Conservation (phyloP, 2,797 vertebrate genomes). For the Squalus acanthias region DNA sequence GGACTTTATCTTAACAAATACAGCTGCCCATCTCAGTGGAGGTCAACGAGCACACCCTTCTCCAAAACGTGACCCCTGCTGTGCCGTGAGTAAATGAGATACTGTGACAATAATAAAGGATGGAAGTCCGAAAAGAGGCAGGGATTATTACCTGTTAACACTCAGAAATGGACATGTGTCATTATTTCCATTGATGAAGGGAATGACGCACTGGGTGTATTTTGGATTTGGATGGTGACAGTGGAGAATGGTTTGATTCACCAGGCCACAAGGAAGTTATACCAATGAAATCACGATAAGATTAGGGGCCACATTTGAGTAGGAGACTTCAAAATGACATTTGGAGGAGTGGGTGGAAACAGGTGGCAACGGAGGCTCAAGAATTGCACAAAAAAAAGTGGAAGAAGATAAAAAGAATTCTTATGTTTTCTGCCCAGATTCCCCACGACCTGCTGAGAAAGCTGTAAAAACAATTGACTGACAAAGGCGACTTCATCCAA, state of each 20-base stretch:
- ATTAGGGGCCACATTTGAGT: not conserved
- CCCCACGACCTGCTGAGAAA: not conserved
- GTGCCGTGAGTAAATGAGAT: not conserved
- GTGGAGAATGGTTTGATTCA: not conserved
- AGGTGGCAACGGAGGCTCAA: not conserved
- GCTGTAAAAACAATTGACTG: constrained; percentile 35
- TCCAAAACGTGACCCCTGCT: not conserved
- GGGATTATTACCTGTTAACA: not conserved
- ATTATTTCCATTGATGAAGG: no score
- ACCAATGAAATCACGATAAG: not conserved
- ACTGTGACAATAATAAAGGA: not conserved
- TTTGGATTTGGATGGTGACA: no score
- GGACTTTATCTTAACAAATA: constrained; percentile 15
- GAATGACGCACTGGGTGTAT: no score
- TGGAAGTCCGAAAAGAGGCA: not conserved
- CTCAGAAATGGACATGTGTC: not conserved
- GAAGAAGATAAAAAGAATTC: not conserved
- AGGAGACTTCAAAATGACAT: not conserved
- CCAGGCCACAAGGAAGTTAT: not conserved
- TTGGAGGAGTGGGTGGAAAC: not conserved
- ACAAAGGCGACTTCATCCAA: constrained; percentile 6
- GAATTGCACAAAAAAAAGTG: not conserved
- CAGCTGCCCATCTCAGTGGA: constrained; percentile 16
- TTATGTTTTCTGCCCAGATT: not conserved
- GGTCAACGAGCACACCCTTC: not conserved